phyloP scores from a whole-genome alignment of 2,113 vertebrate genomes.

The Athene noctua region DNA sequence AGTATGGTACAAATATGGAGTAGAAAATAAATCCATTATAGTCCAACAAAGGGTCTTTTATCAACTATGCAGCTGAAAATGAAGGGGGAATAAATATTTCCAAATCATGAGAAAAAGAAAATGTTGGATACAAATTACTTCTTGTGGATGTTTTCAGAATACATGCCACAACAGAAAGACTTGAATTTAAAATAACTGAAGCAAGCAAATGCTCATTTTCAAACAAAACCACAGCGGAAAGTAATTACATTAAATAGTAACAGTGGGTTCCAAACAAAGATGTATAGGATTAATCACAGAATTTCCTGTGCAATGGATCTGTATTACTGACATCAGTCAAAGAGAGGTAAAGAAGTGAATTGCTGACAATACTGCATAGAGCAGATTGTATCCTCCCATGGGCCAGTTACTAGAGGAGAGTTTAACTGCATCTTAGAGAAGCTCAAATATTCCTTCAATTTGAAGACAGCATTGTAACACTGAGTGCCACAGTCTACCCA shows the following conservation, averaged over 20 bases:
- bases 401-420: background rate
- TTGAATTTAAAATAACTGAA: background rate
- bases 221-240: background rate
- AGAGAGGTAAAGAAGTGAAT: background rate
- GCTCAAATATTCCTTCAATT: background rate
- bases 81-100: background rate
- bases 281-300: background rate
- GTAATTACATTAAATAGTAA: background rate
- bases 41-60: background rate
- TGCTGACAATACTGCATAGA: background rate
- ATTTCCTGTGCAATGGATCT: background rate
- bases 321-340: background rate
- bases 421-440: background rate
- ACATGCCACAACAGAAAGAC: background rate
- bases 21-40: background rate
- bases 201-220: background rate
- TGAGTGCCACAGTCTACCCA: accelerated
- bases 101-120: background rate
- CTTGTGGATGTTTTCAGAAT: background rate
- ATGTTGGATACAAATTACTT: background rate
- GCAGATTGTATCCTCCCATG: background rate
- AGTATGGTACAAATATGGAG: background rate
- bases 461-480: background rate
- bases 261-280: background rate
- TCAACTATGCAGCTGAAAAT: background rate